Percentiles rank a stretch among this genome's conserved stretches.
These are phyloP conservation scores for Bombylius discolor DNA, from an alignment of 2,888 invertebrate species.

Conservation along the genomic window DNA sequence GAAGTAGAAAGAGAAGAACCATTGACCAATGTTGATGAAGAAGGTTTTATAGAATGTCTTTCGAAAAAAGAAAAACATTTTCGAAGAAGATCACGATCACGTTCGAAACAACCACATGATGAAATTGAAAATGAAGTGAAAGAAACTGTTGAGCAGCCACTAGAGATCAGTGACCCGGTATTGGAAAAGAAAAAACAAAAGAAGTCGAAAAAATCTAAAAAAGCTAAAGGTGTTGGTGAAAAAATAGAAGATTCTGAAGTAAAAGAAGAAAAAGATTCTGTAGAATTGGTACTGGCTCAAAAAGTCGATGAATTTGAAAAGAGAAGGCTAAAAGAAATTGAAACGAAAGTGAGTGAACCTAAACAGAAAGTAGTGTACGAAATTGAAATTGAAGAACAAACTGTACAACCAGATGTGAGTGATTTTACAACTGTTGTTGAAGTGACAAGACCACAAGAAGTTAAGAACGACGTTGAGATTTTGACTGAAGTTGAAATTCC, in stretches of 20 bases:
- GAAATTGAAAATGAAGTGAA: neutral
- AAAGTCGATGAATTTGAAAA: neutral
- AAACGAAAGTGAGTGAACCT: too few species aligned
- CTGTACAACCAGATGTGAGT: too few species aligned
- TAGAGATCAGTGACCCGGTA: too few species aligned
- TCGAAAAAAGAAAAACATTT: slow-evolving; percentile 5
- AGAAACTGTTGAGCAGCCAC: too few species aligned
- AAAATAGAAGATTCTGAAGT: neutral
- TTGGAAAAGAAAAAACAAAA: neutral
- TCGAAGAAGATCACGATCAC: slow-evolving; percentile 6
- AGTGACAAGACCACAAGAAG: too few species aligned
- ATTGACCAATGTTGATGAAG: slow-evolving; percentile 17
- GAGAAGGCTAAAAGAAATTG: neutral
- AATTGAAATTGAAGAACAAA: too few species aligned
- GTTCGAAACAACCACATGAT: neutral
- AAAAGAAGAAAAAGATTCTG: neutral
- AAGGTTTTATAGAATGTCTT: slow-evolving; percentile 35
- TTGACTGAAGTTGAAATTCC: too few species aligned
- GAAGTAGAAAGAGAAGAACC: neutral
- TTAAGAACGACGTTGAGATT: too few species aligned
- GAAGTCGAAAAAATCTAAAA: neutral
- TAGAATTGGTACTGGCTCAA: neutral
- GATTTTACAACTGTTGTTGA: too few species aligned
- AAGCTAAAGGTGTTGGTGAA: neutral
- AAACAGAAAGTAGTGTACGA: too few species aligned